Evolutionary conservation across 2,888 invertebrate genomes (phyloP).

Genomic region (Platycheirus rosarum): DNA sequence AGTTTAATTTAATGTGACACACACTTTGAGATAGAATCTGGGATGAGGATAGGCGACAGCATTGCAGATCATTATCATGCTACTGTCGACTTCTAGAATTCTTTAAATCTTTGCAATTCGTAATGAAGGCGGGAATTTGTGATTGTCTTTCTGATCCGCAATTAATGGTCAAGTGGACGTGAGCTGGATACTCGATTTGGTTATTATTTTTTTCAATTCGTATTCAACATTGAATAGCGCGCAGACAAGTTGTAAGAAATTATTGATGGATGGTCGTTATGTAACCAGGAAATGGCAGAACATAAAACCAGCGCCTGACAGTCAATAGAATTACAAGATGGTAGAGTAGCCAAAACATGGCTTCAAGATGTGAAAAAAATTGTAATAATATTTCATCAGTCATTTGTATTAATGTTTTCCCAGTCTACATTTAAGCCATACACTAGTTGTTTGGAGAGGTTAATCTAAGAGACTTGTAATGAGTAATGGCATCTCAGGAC

Average conservation of each 20-base stretch:
- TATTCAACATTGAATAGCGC: background rate
- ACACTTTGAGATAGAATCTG: constrained; percentile 52
- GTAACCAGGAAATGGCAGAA: constrained; percentile 2
- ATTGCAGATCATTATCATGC: constrained; percentile 35
- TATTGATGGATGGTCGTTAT: constrained; percentile 17
- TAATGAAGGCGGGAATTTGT: background rate
- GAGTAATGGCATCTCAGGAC: too few relatives aligned
- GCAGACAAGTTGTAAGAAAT: background rate
- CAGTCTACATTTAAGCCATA: too few relatives aligned
- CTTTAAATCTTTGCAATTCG: background rate
- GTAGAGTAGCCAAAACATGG: too few relatives aligned
- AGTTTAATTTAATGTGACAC: constrained; percentile 47
- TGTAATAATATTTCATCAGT: too few relatives aligned
- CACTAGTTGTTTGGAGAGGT: too few relatives aligned
- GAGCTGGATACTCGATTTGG: constrained; percentile 55
- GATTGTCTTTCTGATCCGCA: constrained; percentile 21
- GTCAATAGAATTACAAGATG: too few relatives aligned
- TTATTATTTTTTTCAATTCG: constrained; percentile 42
- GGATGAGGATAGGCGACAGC: constrained; percentile 23
- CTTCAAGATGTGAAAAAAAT: too few relatives aligned
- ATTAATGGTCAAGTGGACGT: constrained; percentile 63
- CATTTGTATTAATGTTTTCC: too few relatives aligned
- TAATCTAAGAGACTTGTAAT: too few relatives aligned
- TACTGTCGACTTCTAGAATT: constrained; percentile 39
- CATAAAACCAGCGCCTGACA: too few relatives aligned